Base-by-base conservation (phyloP, 2,113 vertebrate genomes). In the Chlamydotis undulata region DNA sequence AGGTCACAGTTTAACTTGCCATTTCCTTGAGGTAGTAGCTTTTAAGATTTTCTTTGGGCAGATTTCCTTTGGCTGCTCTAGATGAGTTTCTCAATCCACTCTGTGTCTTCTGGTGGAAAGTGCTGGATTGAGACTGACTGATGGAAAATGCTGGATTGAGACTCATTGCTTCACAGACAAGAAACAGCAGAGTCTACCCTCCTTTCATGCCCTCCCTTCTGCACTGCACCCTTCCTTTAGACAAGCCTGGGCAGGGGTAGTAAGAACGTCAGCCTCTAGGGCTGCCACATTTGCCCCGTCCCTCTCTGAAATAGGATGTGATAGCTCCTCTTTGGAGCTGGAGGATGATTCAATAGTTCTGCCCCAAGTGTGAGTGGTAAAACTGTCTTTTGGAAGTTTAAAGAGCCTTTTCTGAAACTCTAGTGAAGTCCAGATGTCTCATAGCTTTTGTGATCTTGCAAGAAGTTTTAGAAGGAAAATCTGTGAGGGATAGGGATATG, bases 101-200 rank as follows among this genome's bases (percentile, higher is more conserved):
- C 49, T 64, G 47, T 73, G 84, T 81, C 61, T 78, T 23, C 74
- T 82, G 90, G 13, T 91, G 87, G 87, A 64, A 94, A 89, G 61
- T 50, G 60, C 76, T 82, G 75, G 70, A 43, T 63, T 53, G 71
- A 70, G 70, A 9, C 63, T 17, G 81, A 52, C 45, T 28, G 84
- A 23, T 73, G 76, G 71, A 75, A 89, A 94, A 15, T 52, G 79
- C 39, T 68, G 79, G 71, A 26, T 15, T 37, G 56, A 70, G 49
- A 18, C 19, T 70, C 19, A 2, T 35, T 52, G 25, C 52, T 33
- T 71, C 35, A 49, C 43, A 37, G 45, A 52, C 39, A 67, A 59
- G 56, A 61, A 26, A 8, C 21, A 49, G 82, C 61, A 65, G 50
- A 80, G n/a, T 37, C 5, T 13, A 12, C 50, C 33, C 49, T 53